Conservation (phyloP, 1,140 invertebrate genomes). For the Drosophila repleta region DNA sequence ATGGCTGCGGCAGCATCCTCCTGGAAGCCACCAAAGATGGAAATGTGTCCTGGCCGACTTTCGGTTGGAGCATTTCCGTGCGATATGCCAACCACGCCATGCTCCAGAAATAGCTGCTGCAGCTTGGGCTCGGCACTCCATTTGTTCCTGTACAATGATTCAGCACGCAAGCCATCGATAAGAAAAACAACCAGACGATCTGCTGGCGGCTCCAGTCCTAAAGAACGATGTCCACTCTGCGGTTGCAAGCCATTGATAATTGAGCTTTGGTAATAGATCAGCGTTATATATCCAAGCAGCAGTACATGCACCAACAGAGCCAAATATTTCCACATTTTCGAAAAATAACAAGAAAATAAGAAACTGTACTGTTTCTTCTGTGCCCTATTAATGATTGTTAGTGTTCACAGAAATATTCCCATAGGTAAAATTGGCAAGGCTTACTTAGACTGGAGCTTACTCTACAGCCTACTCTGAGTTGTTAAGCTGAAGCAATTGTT, state of each 20-base stretch:
- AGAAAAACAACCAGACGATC: slow-evolving; percentile 92
- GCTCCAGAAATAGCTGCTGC: slow-evolving; percentile 68
- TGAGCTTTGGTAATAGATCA: slow-evolving; percentile 87
- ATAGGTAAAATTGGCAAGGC: slow-evolving; percentile 1
- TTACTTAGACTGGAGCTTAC: neutral
- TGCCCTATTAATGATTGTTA: slow-evolving; percentile 7
- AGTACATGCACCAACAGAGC: slow-evolving; percentile 84
- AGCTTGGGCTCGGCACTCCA: slow-evolving; percentile 52
- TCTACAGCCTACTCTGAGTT: no score
- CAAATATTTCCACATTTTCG: slow-evolving; percentile 71
- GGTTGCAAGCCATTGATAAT: slow-evolving; percentile 85
- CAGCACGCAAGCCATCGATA: slow-evolving; percentile 94
- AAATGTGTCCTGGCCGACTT: slow-evolving; percentile 97
- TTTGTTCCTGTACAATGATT: slow-evolving; percentile 88
- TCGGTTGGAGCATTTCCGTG: slow-evolving; percentile 97
- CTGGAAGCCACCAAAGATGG: slow-evolving; percentile 95
- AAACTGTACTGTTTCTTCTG: neutral
- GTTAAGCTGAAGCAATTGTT: no score
- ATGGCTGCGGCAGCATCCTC: slow-evolving; percentile 98
- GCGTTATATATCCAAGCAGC: slow-evolving; percentile 86
- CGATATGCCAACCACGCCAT: slow-evolving; percentile 93
- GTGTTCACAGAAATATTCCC: neutral
- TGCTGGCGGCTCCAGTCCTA: slow-evolving; percentile 86
- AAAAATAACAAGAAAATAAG: slow-evolving; percentile 15
- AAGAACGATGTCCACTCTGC: slow-evolving; percentile 82